Evolutionary conservation across 2,888 invertebrate genomes (phyloP).

Genomic region (Embidobia sp.): DNA sequence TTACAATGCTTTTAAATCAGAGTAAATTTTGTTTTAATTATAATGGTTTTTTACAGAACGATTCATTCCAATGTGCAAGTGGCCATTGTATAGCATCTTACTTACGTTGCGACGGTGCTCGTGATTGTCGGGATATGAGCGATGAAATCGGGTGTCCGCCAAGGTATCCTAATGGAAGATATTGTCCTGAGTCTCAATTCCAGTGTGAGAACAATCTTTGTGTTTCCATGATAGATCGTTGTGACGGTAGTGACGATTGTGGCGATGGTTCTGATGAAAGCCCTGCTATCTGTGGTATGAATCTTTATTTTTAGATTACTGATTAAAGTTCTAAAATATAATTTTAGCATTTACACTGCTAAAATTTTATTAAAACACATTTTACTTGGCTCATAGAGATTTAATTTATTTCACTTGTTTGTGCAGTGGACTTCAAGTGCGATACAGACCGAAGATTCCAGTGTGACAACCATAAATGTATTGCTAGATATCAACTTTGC

Average conservation of each 20-base stretch:
- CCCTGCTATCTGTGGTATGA: constrained; percentile 86
- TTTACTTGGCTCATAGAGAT: too few species aligned
- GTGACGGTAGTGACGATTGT: constrained; percentile 96
- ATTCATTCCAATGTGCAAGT: constrained; percentile 94
- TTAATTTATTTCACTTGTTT: too few species aligned
- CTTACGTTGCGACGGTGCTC: constrained; percentile 93
- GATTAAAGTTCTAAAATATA: background rate
- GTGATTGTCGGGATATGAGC: constrained; percentile 94
- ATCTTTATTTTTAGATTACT: background rate
- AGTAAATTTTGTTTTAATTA: constrained; percentile 4
- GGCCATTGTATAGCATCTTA: constrained; percentile 96
- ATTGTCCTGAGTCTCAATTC: constrained; percentile 94
- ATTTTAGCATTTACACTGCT: too few species aligned
- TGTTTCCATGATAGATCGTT: constrained; percentile 93
- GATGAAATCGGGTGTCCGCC: constrained; percentile 96
- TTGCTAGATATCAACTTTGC: constrained; percentile 92
- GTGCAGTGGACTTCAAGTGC: constrained; percentile 89
- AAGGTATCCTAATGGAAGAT: constrained; percentile 92
- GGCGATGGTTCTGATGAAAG: constrained; percentile 95
- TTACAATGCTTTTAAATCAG: too few species aligned
- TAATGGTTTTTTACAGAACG: constrained; percentile 83
- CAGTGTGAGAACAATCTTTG: constrained; percentile 96
- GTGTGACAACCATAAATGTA: constrained; percentile 94
- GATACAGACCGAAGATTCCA: constrained; percentile 92
- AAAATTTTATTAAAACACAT: too few species aligned